Percentiles rank a stretch among this genome's conserved stretches.
Conservation (phyloP, 1,140 invertebrate species). For the Papilio polytes region DNA sequence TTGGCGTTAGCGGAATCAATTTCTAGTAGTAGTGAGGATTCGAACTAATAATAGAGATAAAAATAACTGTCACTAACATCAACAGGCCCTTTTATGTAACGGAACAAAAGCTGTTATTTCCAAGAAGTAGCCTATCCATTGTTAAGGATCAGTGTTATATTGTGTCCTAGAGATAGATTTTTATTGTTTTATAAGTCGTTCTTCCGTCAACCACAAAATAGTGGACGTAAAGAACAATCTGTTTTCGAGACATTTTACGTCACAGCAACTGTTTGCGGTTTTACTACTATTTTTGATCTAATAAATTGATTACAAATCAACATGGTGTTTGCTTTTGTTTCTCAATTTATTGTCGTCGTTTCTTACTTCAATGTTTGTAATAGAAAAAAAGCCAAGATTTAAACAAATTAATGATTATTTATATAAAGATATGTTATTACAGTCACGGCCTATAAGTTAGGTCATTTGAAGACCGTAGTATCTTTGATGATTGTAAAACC, state of each 20-base stretch:
- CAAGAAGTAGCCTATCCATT: too few relatives aligned
- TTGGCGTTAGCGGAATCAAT: too few relatives aligned
- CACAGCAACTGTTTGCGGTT: not conserved
- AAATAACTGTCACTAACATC: too few relatives aligned
- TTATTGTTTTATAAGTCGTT: not conserved
- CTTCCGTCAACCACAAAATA: conserved; percentile 1
- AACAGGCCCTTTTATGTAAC: too few relatives aligned
- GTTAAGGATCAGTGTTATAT: too few relatives aligned
- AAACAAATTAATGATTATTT: not conserved
- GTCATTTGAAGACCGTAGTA: too few relatives aligned
- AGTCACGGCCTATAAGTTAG: too few relatives aligned
- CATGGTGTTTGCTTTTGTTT: not conserved
- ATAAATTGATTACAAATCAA: not conserved
- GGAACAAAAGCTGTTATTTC: too few relatives aligned
- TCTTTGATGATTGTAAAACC: too few relatives aligned
- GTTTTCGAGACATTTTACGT: not conserved
- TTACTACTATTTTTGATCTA: not conserved
- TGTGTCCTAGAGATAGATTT: not conserved
- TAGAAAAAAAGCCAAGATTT: not conserved
- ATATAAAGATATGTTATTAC: too few relatives aligned
- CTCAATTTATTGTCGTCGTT: not conserved
- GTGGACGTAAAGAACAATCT: not conserved
- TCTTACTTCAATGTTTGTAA: not conserved
- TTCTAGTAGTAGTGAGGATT: too few relatives aligned
- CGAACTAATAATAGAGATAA: too few relatives aligned